Evolutionary conservation across 2,797 vertebrate species (phyloP), one percentile per base, ranked within the genome.

Genomic region (Denticeps clupeoides): DNA sequence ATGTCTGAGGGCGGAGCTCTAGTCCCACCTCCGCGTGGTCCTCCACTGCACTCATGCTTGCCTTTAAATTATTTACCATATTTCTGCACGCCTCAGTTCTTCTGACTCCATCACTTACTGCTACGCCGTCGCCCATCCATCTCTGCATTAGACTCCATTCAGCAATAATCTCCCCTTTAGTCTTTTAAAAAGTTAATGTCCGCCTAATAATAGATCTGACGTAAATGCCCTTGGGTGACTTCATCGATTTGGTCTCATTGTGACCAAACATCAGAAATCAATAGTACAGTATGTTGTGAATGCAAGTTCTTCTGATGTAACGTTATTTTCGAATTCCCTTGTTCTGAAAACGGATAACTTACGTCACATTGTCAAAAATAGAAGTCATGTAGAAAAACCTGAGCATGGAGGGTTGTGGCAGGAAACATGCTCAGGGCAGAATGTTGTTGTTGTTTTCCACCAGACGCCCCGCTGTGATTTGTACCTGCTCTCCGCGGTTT

Each of bases 41-140:
- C 32, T 21, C 10, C 13, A 10, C 11, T 47, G 37, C 55, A 28
- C 38, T 49, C 12, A 0, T 42, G 41, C 60, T 52, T 23, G 21
- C 2, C 40, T 33, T 41, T 82, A 67, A 77, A 82, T 79, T 69
- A 82, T 84, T 82, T 59, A 80, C 13, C 12, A 28, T 53, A 65
- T 57, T 35, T 49, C 29, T 19, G 31, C 58, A 46, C 10, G 64
- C 65, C 41, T 77, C 62, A 54, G 53, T 65, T 59, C 59, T 63
- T 69, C 42, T 28, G 40, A 51, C 51, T 52, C 37, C 60, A 45
- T 47, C 52, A 47, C 46, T 67, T 38, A 46, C 58, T 64, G 70
- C 62, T 65, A 53, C 62, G 53, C 65, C 51, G 57, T 58, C 65
- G 47, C 59, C 45, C 28, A 52, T 29, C 54, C 41, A 41, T 45